Conservation (phyloP, 2,113 vertebrate species). For the Penelope pileata region DNA sequence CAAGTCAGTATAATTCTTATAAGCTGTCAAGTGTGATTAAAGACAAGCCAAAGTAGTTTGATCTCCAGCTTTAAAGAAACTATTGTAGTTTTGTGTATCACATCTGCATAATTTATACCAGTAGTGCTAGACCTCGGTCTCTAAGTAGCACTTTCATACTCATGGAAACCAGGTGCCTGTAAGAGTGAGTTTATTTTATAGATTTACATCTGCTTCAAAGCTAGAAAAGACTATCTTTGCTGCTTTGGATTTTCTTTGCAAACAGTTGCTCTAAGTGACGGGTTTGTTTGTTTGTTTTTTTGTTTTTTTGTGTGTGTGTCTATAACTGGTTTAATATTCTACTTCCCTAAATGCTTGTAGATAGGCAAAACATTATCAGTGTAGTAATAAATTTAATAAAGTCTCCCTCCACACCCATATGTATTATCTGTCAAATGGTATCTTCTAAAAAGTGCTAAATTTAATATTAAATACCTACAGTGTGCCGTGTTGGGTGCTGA, state of each 20-base stretch:
- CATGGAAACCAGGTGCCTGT: constrained; percentile 5
- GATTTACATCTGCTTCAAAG: neutral
- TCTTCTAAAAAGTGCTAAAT: neutral
- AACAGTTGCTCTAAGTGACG: neutral
- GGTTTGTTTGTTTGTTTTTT: neutral
- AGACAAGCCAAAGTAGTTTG: constrained; percentile 38
- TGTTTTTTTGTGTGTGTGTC: neutral
- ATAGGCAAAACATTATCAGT: neutral
- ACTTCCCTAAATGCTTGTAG: neutral
- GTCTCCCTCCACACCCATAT: too few species aligned
- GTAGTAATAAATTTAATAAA: neutral
- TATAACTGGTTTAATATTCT: neutral
- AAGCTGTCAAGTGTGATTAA: constrained; percentile 20
- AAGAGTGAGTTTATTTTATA: constrained; percentile 18
- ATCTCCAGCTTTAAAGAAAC: constrained; percentile 41
- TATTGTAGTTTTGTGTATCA: neutral
- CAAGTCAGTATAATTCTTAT: constrained; percentile 5
- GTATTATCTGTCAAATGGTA: neutral
- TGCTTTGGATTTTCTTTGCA: neutral
- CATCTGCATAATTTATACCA: constrained; percentile 33
- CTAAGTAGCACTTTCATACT: constrained; percentile 20
- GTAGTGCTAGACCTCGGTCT: neutral
- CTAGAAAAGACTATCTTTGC: neutral
- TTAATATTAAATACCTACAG: neutral
- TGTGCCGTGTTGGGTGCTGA: neutral